Percentiles rank a stretch among this genome's conserved stretches.
phyloP scores from a whole-genome alignment of 37 sponge, comb jelly and placozoan species.

The Ianthella basta region DNA sequence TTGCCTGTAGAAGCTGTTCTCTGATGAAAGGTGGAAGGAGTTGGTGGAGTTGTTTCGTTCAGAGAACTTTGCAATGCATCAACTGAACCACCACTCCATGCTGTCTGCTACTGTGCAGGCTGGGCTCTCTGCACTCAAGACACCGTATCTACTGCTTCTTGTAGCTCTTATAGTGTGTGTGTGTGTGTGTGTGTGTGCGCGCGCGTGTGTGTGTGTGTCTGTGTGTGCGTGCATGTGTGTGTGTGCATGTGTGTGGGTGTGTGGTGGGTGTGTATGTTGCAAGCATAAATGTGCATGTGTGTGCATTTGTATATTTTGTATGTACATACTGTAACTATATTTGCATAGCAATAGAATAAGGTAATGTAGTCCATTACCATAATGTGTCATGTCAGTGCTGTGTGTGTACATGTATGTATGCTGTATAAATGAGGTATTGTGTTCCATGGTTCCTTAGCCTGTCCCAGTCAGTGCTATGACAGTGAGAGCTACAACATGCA shows the following conservation, averaged over 20 bases:
- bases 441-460: background rate
- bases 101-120: constrained; percentile 87
- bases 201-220: background rate
- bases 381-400: background rate
- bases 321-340: background rate
- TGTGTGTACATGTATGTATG: background rate
- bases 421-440: too few species aligned
- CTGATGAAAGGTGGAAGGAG: constrained; percentile 81
- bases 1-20: constrained; percentile 74
- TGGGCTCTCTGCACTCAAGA: constrained; percentile 96
- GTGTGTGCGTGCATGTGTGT: too few species aligned
- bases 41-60: constrained; percentile 82
- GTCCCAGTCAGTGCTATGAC: constrained; percentile 79
- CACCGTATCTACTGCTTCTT: constrained; percentile 76
- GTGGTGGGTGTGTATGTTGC: too few species aligned
- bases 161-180: background rate
- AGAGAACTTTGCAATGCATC: constrained; percentile 87
- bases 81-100: constrained; percentile 82
- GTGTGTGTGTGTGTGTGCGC: too few species aligned
- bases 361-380: background rate
- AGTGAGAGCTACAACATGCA: constrained; percentile 61
- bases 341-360: background rate
- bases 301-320: background rate
- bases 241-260: too few species aligned
- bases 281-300: constrained; percentile 1